Percentiles rank a stretch among this genome's conserved stretches.
phyloP scores from a whole-genome alignment of 2,888 invertebrate genomes.

The Eremobia ochroleuca region DNA sequence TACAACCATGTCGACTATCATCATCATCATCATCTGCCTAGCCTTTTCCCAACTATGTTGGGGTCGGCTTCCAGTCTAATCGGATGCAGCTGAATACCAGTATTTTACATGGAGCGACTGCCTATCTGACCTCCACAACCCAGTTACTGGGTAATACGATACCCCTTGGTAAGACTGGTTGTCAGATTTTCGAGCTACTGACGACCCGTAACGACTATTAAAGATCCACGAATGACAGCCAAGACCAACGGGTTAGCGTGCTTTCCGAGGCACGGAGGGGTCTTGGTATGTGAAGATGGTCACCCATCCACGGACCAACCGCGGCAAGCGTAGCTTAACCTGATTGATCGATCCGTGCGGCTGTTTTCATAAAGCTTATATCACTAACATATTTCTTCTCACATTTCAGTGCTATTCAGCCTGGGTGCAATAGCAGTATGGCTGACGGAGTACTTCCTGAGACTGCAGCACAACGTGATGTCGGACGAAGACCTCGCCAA shows the following conservation, averaged over 20 bases:
- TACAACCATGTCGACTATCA: not conserved
- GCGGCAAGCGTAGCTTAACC: not conserved
- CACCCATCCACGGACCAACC: not conserved
- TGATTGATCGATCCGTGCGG: too few relatives aligned
- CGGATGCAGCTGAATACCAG: too few relatives aligned
- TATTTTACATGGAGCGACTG: too few relatives aligned
- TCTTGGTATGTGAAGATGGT: not conserved
- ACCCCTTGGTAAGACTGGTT: not conserved
- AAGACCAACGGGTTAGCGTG: not conserved
- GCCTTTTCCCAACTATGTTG: too few relatives aligned
- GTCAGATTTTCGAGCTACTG: not conserved
- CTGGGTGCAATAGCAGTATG: conserved; percentile 95
- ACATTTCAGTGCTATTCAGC: conserved; percentile 93
- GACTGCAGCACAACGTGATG: conserved; percentile 96
- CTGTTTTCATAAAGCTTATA: too few relatives aligned
- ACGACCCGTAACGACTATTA: not conserved
- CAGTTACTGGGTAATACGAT: too few relatives aligned
- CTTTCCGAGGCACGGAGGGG: not conserved
- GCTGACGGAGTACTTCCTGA: conserved; percentile 95
- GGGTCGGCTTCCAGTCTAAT: too few relatives aligned
- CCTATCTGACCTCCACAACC: too few relatives aligned
- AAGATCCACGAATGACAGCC: not conserved
- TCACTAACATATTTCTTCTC: not conserved
- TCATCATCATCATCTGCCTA: too few relatives aligned
- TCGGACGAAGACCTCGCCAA: conserved; percentile 94